phyloP scores from a whole-genome alignment of 2,888 invertebrate species.

The Thera obeliscata region DNA sequence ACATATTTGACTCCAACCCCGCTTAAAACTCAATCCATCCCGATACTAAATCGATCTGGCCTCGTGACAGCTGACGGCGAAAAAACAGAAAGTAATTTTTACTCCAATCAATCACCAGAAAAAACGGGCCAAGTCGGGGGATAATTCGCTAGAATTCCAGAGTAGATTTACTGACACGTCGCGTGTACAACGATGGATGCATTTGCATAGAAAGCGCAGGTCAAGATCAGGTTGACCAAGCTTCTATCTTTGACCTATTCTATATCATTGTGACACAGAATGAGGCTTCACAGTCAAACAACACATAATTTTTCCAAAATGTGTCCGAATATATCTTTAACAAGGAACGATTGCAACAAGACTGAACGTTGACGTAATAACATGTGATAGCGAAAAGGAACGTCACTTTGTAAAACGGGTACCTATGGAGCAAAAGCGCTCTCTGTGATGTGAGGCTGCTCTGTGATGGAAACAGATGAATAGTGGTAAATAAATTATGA shows the following conservation, averaged over 20 bases:
- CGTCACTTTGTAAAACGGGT: too few species aligned
- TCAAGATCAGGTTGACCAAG: not conserved
- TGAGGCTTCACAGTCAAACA: too few species aligned
- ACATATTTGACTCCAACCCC: constrained; percentile 27
- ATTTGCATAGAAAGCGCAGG: constrained; percentile 18
- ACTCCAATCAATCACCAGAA: constrained; percentile 81
- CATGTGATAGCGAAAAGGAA: too few species aligned
- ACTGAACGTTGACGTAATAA: too few species aligned
- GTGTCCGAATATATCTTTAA: too few species aligned
- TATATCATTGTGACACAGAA: too few species aligned
- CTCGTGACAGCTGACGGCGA: constrained; percentile 48
- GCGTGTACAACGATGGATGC: constrained; percentile 54
- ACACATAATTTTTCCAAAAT: too few species aligned
- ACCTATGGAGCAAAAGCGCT: too few species aligned
- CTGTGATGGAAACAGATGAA: too few species aligned
- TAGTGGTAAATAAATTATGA: too few species aligned
- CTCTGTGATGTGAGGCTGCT: too few species aligned
- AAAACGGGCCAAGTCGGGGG: constrained; percentile 74
- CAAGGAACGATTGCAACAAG: too few species aligned
- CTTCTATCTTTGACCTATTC: not conserved
- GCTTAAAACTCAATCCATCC: constrained; percentile 59
- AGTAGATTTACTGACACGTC: constrained; percentile 77
- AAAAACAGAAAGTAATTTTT: constrained; percentile 80
- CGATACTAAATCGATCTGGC: constrained; percentile 57
- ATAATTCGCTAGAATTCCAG: constrained; percentile 83